Percentiles rank a stretch among this genome's conserved stretches.
Conservation (phyloP, 2,797 vertebrate species). For the Columba guinea region DNA sequence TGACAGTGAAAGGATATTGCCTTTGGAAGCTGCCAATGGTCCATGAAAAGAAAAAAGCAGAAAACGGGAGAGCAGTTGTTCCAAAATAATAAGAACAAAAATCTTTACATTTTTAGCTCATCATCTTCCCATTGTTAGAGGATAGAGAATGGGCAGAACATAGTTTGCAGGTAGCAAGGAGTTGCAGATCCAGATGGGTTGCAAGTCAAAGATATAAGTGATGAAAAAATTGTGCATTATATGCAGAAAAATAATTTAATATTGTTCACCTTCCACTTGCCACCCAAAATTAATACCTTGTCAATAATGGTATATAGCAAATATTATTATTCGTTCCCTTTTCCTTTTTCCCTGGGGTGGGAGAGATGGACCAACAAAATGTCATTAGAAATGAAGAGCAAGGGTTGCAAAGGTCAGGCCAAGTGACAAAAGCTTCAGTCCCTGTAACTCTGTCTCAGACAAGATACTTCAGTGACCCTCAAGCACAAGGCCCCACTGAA, state of each 20-base stretch:
- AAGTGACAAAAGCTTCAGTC: neutral
- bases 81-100: constrained; percentile 74
- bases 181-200: neutral
- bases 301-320: too few relatives aligned
- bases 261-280: neutral
- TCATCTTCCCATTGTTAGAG: constrained; percentile 4
- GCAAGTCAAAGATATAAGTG: neutral
- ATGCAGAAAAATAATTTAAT: neutral
- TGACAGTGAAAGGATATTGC: constrained; percentile 82
- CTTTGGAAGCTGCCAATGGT: constrained; percentile 82
- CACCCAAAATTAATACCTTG: constrained; percentile 38
- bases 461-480: neutral
- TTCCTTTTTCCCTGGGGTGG: neutral
- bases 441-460: neutral
- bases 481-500: neutral
- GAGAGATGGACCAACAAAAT: neutral
- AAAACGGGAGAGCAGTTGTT: constrained; percentile 70
- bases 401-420: neutral
- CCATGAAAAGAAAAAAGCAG: constrained; percentile 79
- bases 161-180: neutral
- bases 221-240: neutral
- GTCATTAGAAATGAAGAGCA: neutral
- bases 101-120: constrained; percentile 57
- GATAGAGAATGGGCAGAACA: neutral
- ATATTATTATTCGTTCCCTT: too few relatives aligned